Conservation (phyloP, 2,797 vertebrate genomes). For the Anomalospiza imberbis region DNA sequence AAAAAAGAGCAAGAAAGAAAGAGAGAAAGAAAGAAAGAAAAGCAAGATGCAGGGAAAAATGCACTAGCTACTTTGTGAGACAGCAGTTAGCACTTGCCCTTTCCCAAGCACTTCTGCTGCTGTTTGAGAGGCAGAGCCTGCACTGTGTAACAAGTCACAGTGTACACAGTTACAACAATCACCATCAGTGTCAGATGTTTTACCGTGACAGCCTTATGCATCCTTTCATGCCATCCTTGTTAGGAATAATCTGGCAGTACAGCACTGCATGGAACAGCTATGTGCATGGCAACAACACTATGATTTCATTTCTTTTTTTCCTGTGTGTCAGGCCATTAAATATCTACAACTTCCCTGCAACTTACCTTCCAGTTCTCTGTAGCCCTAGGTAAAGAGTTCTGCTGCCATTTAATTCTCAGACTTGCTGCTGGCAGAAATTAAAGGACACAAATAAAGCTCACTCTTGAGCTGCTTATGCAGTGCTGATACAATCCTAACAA, state of each 20-base stretch:
- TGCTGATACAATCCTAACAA: neutral
- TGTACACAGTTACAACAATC: slow-evolving; percentile 8
- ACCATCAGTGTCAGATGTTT: neutral
- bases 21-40: neutral
- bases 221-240: slow-evolving; percentile 20
- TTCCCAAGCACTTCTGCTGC: neutral
- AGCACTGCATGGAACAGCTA: neutral
- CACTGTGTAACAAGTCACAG: slow-evolving; percentile 3
- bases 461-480: slow-evolving; percentile 6
- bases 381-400: neutral
- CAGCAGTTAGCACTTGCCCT: neutral
- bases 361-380: neutral
- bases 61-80: neutral
- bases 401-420: neutral
- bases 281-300: neutral
- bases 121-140: slow-evolving; percentile 49
- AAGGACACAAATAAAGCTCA: neutral
- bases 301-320: neutral
- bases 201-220: slow-evolving; percentile 10
- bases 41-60: neutral
- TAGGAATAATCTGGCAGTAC: neutral
- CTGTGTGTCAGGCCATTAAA: neutral
- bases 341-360: neutral
- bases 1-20: neutral
- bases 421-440: slow-evolving; percentile 16